phyloP scores from a whole-genome alignment of 1,140 invertebrate genomes.

The Psilanteris sp. region DNA sequence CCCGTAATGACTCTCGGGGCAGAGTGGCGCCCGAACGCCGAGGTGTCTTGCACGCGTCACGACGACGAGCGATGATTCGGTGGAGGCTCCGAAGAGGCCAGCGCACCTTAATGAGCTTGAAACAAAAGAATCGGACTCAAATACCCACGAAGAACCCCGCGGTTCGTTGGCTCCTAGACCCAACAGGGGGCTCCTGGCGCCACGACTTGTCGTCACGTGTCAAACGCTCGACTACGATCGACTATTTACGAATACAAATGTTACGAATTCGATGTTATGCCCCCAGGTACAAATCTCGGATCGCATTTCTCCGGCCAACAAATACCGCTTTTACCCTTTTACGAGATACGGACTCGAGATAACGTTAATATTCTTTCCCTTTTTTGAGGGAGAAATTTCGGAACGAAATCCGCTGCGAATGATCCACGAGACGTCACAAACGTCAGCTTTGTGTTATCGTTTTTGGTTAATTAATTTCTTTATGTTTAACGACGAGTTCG shows the following conservation, averaged over 20 bases:
- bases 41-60: conserved; percentile 55
- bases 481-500: too few relatives aligned
- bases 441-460: too few relatives aligned
- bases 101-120: neutral
- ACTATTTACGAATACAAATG: conserved; percentile 36
- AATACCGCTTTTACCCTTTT: conserved; percentile 40
- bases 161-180: conserved; percentile 65
- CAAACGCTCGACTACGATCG: conserved; percentile 67
- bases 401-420: neutral
- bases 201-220: conserved; percentile 79
- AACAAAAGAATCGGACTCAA: conserved; percentile 72
- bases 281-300: conserved; percentile 38
- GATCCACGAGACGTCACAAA: too few relatives aligned
- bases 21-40: conserved; percentile 41
- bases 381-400: conserved; percentile 7
- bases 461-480: too few relatives aligned
- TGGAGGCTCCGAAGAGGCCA: conserved; percentile 60
- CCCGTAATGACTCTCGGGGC: conserved; percentile 33
- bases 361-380: neutral
- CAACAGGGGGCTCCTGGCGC: conserved; percentile 78
- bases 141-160: conserved; percentile 66
- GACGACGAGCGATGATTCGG: conserved; percentile 46
- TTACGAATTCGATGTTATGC: conserved; percentile 10
- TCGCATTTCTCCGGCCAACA: conserved; percentile 8
- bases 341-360: conserved; percentile 16